Conservation (phyloP, 2,113 vertebrate species). For the Petrocephalus zakoni region DNA sequence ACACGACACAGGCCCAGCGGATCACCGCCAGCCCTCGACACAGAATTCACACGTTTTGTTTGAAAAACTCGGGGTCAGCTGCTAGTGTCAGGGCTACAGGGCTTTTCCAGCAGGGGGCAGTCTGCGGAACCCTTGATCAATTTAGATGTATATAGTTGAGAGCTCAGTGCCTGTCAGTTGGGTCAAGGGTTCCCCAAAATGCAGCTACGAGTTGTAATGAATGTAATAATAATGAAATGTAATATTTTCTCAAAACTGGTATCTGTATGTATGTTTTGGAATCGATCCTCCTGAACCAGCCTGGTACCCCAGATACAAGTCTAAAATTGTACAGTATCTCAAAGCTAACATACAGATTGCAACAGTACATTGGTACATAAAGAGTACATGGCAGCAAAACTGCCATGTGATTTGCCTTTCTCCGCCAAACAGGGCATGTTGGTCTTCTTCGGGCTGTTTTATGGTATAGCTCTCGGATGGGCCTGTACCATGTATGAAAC, state of each 20-base stretch:
- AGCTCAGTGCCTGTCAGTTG: not conserved
- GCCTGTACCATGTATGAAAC: not conserved
- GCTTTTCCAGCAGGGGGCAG: not conserved
- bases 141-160: not conserved
- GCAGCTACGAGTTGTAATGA: not conserved
- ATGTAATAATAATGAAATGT: not conserved
- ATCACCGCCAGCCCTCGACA: conserved; percentile 37
- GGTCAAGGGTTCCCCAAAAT: not conserved
- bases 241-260: not conserved
- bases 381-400: not conserved
- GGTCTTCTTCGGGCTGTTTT: not conserved
- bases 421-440: not conserved
- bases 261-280: not conserved
- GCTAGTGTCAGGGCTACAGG: not conserved
- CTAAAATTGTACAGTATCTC: not conserved
- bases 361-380: not conserved
- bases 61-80: conserved; percentile 5
- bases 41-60: not conserved
- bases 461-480: not conserved
- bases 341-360: not conserved
- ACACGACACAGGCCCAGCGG: conserved; percentile 46
- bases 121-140: not conserved
- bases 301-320: not conserved
- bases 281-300: not conserved
- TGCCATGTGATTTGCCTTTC: not conserved